Evolutionary conservation across 2,888 invertebrate species (phyloP), one percentile per base, ranked within the genome.

Genomic region (Salpingus planirostris): DNA sequence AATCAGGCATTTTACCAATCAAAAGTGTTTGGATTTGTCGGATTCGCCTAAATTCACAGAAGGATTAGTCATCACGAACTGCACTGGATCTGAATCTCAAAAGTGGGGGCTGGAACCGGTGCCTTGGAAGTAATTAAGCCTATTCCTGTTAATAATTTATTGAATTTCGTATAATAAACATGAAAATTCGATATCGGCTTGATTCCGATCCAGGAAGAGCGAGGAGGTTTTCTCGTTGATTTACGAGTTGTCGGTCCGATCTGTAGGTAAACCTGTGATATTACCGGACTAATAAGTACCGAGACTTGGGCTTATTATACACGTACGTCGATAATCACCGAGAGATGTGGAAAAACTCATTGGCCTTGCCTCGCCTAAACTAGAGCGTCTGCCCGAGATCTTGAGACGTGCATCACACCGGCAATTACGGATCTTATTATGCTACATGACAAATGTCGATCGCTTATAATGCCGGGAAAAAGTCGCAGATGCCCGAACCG

Each of bases 41-140:
- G 50, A 55, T 14, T 59, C 63, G 7, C 62, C 64, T 15, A 63
- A 64, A 33, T 56, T 61, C 10, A 59, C 67, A 13, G 67, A 69
- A 29, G 69, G 74, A 2, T 60, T 81, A 24, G 71, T 76, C 23
- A 69, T 78, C 24, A 71, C 70, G 29, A 62, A 68, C 14, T 84
- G 84, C 54, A 62, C 68, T 31, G 65, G 66, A 15, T 67, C 69
- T 33, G 55, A 62, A 15, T 68, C 71, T 31, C 84, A 85, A 59
- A 73, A 76, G 49, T 85, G 84, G 84, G 65, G 66, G 50, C 66
- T 83, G 39, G 76, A 80, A 59, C 55, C 70, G 33, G 74, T 82
- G 49, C 66, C 74, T 52, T 83, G 85, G 85, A 76, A 73, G 46
- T 73, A 38, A 60, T 11, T 10, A 12, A n/a, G n/a, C n/a, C n/a